These are phyloP conservation scores for Nesidiocoris tenuis DNA, from an alignment of 2,888 invertebrate genomes.

Conservation along the genomic window DNA sequence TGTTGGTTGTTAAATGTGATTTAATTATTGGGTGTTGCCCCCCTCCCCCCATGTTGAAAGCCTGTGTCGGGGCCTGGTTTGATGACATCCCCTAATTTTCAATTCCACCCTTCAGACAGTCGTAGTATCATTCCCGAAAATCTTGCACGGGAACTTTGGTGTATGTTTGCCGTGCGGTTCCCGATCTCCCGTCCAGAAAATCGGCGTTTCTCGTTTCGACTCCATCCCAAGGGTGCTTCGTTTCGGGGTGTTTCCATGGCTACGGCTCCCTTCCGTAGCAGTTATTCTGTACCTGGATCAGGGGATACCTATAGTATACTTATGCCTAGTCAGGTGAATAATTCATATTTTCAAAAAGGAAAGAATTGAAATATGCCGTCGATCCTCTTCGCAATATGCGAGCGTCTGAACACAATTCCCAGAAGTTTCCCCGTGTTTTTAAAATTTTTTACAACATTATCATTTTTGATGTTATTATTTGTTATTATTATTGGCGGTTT, in stretches of 20 bases:
- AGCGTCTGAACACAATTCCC: too few relatives aligned
- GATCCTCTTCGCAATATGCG: too few relatives aligned
- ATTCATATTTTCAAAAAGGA: too few relatives aligned
- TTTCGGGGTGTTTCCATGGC: conserved; percentile 35
- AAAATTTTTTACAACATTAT: too few relatives aligned
- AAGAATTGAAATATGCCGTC: too few relatives aligned
- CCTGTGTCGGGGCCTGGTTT: too few relatives aligned
- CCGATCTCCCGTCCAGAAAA: background rate
- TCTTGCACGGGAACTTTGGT: background rate
- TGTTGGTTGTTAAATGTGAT: too few relatives aligned
- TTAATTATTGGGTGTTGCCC: too few relatives aligned
- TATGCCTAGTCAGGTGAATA: conserved; percentile 7
- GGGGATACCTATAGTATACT: conserved; percentile 2
- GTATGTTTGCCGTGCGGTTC: background rate
- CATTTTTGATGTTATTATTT: too few relatives aligned
- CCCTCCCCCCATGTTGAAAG: too few relatives aligned
- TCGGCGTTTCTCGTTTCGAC: conserved; percentile 31
- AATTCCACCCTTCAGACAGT: background rate
- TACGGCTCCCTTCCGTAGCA: conserved; percentile 18
- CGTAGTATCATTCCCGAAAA: background rate
- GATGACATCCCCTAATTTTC: conserved; percentile 5
- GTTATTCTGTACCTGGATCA: background rate
- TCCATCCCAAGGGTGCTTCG: conserved; percentile 1
- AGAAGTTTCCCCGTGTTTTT: too few relatives aligned
- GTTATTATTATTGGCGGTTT: too few relatives aligned